Conservation (phyloP, 2,888 invertebrate species). For the Dusona sp. region DNA sequence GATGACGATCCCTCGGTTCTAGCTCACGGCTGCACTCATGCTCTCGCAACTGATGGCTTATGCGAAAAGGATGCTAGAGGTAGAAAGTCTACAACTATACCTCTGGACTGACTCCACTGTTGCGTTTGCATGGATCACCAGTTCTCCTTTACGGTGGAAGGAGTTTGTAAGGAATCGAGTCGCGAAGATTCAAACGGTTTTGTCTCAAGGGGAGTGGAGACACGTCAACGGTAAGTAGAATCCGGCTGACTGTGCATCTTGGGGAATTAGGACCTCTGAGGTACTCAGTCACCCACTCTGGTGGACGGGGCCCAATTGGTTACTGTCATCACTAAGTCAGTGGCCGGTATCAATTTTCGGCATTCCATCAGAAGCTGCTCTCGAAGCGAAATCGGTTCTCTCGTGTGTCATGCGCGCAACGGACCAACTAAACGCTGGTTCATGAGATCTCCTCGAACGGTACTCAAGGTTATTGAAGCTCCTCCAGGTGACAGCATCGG, state of each 20-base stretch:
- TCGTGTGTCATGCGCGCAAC: not conserved
- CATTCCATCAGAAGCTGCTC: not conserved
- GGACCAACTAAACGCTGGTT: not conserved
- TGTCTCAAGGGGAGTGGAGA: not conserved
- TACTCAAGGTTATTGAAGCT: not conserved
- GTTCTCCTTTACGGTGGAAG: not conserved
- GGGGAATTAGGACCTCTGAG: not conserved
- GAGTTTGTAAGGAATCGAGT: not conserved
- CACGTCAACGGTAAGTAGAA: not conserved
- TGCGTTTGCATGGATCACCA: not conserved
- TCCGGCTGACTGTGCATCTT: not conserved
- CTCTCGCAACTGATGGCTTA: conserved; percentile 36
- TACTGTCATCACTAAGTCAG: not conserved
- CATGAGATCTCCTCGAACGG: not conserved
- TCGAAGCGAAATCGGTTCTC: not conserved
- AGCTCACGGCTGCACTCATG: no score
- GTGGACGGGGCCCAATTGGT: not conserved
- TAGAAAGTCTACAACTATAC: not conserved
- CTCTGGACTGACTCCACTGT: not conserved
- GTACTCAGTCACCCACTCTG: not conserved
- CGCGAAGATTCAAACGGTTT: not conserved
- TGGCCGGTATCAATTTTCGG: not conserved
- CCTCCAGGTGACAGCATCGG: not conserved
- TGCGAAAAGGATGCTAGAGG: not conserved
- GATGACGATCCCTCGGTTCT: no score